phyloP scores from a whole-genome alignment of 35 echinoderm and acorn worm species.

The Hemicentrotus pulcherrimus region DNA sequence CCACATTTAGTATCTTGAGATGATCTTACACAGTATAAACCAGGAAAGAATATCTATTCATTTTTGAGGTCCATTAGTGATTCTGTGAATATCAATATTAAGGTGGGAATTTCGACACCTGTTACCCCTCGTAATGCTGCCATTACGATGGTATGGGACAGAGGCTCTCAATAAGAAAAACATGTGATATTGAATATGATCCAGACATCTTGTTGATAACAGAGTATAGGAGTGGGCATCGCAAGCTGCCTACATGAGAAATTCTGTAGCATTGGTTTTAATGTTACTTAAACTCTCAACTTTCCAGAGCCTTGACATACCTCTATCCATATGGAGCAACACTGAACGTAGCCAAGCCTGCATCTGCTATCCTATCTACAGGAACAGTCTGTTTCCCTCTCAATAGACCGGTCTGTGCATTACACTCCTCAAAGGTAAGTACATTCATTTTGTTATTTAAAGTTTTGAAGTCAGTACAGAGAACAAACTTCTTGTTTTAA shows the following conservation, averaged over 20 bases:
- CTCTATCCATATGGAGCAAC: slow-evolving; percentile 93
- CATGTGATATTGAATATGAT: too few species aligned
- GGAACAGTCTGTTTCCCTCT: slow-evolving; percentile 95
- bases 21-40: too few species aligned
- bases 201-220: too few species aligned
- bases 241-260: neutral
- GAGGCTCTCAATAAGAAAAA: too few species aligned
- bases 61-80: too few species aligned
- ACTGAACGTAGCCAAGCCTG: slow-evolving; percentile 92
- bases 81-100: too few species aligned
- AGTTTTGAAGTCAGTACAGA: neutral
- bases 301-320: slow-evolving; percentile 84
- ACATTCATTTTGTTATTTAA: neutral
- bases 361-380: slow-evolving; percentile 82
- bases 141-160: too few species aligned
- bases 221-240: neutral
- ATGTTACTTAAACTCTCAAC: neutral
- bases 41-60: too few species aligned
- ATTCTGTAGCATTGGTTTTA: neutral
- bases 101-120: too few species aligned
- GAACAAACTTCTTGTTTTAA: too few species aligned
- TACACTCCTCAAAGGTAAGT: slow-evolving; percentile 95
- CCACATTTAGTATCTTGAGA: too few species aligned
- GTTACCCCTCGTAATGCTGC: too few species aligned
- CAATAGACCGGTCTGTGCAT: slow-evolving; percentile 90